Conservation (phyloP, 23 tunicate species). For the Oikopleura albicans region DNA sequence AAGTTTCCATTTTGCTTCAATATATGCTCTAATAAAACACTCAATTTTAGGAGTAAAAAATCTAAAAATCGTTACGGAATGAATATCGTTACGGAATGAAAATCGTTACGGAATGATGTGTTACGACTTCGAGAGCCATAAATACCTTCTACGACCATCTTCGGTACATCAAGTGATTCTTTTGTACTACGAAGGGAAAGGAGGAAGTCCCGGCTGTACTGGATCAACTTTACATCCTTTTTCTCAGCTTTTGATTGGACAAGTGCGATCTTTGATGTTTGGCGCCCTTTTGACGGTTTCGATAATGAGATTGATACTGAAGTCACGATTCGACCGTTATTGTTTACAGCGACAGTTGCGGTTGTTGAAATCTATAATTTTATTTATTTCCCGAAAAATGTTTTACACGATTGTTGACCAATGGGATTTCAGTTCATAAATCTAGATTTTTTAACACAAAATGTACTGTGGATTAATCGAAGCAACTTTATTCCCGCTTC, state of each 20-base stretch:
- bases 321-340: not conserved
- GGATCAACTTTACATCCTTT: not conserved
- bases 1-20: too few species aligned
- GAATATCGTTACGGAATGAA: too few species aligned
- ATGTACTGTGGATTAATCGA: too few species aligned
- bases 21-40: too few species aligned
- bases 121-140: too few species aligned
- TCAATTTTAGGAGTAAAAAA: too few species aligned
- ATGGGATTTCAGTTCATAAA: too few species aligned
- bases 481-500: too few species aligned
- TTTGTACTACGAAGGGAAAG: not conserved
- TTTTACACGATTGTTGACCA: not conserved
- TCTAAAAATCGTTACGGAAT: too few species aligned
- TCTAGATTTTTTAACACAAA: too few species aligned
- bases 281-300: not conserved
- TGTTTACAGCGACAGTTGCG: not conserved
- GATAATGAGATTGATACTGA: not conserved
- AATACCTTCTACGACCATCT: too few species aligned
- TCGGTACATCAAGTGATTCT: not conserved
- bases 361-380: not conserved
- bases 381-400: not conserved
- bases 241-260: not conserved
- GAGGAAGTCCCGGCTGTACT: not conserved
- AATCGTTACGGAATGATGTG: too few species aligned
- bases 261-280: not conserved